Evolutionary conservation across 2,888 invertebrate genomes (phyloP).

Genomic region (Pseudococcus jackbeardsleyi): DNA sequence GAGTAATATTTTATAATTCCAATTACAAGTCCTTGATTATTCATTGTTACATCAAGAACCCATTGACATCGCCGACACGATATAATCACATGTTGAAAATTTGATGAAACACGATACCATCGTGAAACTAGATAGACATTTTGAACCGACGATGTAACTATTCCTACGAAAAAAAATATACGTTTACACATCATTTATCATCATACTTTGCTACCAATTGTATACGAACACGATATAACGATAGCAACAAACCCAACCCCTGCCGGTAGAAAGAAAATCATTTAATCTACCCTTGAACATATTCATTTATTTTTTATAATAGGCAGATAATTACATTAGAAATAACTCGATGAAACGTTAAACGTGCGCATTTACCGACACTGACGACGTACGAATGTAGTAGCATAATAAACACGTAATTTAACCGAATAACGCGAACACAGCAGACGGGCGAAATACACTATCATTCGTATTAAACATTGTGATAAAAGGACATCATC

Average conservation of each 20-base stretch:
- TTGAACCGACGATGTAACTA: background rate
- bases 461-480: background rate
- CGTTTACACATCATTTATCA: conserved; percentile 28
- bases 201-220: background rate
- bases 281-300: conserved; percentile 40
- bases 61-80: background rate
- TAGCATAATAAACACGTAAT: conserved; percentile 40
- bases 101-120: conserved; percentile 20
- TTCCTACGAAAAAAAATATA: background rate
- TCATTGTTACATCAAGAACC: background rate
- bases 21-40: background rate
- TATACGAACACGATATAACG: conserved; percentile 10
- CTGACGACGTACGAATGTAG: background rate
- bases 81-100: conserved; percentile 1
- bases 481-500: conserved; percentile 50
- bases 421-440: background rate
- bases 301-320: conserved; percentile 52
- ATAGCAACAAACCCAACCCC: conserved; percentile 4
- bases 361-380: background rate
- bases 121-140: conserved; percentile 10
- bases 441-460: background rate
- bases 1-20: background rate
- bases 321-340: conserved; percentile 49
- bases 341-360: conserved; percentile 50
- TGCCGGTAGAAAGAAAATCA: conserved; percentile 13